Evolutionary conservation across 2,888 invertebrate species (phyloP).

Genomic region (Acronicta leporina): DNA sequence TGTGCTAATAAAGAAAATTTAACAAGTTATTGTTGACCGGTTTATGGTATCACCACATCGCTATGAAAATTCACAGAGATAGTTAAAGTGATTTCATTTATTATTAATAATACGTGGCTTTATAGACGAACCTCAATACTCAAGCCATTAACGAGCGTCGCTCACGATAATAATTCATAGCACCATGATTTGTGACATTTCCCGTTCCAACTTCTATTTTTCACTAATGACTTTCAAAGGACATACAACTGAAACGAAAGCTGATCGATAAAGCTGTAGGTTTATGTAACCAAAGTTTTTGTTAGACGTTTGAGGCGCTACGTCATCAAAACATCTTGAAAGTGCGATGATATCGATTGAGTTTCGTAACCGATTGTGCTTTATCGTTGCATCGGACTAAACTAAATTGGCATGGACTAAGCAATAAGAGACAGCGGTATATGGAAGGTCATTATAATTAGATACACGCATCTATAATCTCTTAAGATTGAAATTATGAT

Average conservation of each 20-base stretch:
- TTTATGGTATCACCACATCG: too few relatives aligned
- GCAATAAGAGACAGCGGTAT: slow-evolving; percentile 40
- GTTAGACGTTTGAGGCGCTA: slow-evolving; percentile 67
- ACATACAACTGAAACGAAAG: slow-evolving; percentile 67
- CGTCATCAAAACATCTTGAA: slow-evolving; percentile 82
- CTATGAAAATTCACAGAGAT: not conserved
- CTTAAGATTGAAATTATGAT: too few relatives aligned
- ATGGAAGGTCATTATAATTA: not conserved
- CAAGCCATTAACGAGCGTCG: not conserved
- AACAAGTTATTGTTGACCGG: too few relatives aligned
- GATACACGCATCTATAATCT: too few relatives aligned
- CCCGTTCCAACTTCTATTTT: slow-evolving; percentile 32
- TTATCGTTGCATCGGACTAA: slow-evolving; percentile 68
- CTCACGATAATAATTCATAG: slow-evolving; percentile 5
- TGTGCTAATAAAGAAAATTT: too few relatives aligned
- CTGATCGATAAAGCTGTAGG: slow-evolving; percentile 64
- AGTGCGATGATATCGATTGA: slow-evolving; percentile 77
- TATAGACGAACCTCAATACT: not conserved
- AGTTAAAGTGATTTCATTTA: not conserved
- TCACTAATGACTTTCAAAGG: slow-evolving; percentile 32
- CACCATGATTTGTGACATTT: slow-evolving; percentile 24
- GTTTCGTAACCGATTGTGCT: slow-evolving; percentile 78
- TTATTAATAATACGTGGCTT: slow-evolving; percentile 1
- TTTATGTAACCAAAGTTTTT: slow-evolving; percentile 80
- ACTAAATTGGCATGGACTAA: slow-evolving; percentile 63